phyloP scores from a whole-genome alignment of 2,888 invertebrate species.

The Sympetrum striolatum region DNA sequence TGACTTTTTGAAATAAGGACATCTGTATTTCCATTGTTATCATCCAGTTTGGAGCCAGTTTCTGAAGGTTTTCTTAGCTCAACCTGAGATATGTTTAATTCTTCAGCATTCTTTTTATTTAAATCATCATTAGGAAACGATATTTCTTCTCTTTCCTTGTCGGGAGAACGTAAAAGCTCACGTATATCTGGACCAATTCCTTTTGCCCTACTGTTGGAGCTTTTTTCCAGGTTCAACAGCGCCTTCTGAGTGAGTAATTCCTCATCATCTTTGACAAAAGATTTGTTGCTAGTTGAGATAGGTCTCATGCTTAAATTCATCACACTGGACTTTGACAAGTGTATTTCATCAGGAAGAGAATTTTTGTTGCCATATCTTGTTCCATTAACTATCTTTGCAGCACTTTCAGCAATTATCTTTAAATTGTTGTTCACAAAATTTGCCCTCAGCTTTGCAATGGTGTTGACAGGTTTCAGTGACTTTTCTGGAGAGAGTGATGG shows the following conservation, averaged over 20 bases:
- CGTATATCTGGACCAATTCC: constrained; percentile 26
- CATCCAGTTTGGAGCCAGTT: background rate
- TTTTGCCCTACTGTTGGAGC: constrained; percentile 4
- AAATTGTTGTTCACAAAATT: constrained; percentile 28
- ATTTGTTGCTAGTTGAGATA: background rate
- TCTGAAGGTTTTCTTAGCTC: background rate
- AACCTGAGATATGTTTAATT: background rate
- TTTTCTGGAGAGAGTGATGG: background rate
- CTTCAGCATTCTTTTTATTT: background rate
- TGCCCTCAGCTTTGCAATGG: constrained; percentile 27
- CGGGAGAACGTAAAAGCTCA: background rate
- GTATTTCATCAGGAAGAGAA: constrained; percentile 4
- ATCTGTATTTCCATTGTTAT: background rate
- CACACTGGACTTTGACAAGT: background rate
- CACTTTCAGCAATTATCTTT: constrained; percentile 24
- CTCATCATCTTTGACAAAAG: background rate
- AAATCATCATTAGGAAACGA: background rate
- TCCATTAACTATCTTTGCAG: constrained; percentile 28
- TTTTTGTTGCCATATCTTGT: constrained; percentile 15
- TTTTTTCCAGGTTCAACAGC: background rate
- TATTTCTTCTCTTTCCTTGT: background rate
- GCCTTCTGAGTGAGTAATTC: background rate
- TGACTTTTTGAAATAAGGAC: background rate
- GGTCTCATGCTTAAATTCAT: constrained; percentile 28
- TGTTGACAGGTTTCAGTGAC: constrained; percentile 14